Base-by-base conservation (phyloP, 2,888 invertebrate species). In the Drosophila glabriapex region DNA sequence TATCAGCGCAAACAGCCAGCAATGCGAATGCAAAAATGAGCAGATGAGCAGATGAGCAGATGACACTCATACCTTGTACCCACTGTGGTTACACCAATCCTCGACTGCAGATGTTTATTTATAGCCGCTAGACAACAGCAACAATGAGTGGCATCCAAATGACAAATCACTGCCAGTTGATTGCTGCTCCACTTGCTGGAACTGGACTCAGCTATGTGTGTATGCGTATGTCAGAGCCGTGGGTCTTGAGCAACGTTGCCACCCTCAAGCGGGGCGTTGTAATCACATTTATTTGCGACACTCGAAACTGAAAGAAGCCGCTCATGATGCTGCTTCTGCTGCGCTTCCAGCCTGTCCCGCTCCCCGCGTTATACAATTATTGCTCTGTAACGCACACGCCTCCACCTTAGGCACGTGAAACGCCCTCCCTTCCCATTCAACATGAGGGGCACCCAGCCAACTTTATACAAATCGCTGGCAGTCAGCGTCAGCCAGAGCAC, bases 221-320 rank as follows among this genome's bases (percentile, higher is more conserved):
- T 14, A 6, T 22, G 37, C 16, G 46, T 22, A n/a, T n/a, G 33
- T n/a, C 35, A 9, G 25, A 39, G 39, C 50, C 50, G 33, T 43
- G 52, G 31, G 46, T 54, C 54, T 68, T 68, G 37, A 37, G 69
- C 68, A 37, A 37, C 33, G 19, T 37, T 60, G 59, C 68, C 66
- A 33, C 43, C 73, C 66, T 41, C 55, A 10, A n/a, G 25, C 28
- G 37, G 58, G 67, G 83, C 74, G 69, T 78, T 85, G 77, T 85
- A 88, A 85, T 85, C 90, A 90, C 90, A 85, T 90, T 85, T 85
- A 87, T 85, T 82, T 88, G 90, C 79, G 77, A 74, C 85, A 85
- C 85, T 88, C 69, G 73, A 81, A 73, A 9, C 46, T 16, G 46
- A 25, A 25, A 25, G 46, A 46, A 62, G 28, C 29, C 9, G 31